Evolutionary conservation across 2,113 vertebrate species (phyloP).

Genomic region (Rhinolophus ferrumequinum): DNA sequence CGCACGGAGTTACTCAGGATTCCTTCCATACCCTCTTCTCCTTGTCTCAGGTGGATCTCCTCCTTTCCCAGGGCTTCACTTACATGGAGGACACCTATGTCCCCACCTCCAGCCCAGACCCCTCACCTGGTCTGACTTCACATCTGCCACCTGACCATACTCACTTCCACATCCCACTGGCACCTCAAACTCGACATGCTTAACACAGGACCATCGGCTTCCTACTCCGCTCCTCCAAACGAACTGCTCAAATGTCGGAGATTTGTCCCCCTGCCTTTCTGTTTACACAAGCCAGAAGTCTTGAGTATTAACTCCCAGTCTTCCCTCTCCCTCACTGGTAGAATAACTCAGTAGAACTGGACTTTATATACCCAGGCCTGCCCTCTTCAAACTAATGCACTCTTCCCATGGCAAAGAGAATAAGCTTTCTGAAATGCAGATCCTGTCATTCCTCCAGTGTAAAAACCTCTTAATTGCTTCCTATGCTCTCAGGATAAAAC

Average conservation of each 20-base stretch:
- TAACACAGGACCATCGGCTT: neutral
- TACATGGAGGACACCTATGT: neutral
- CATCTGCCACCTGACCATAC: neutral
- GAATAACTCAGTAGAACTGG: neutral
- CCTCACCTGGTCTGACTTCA: neutral
- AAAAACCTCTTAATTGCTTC: conserved; percentile 25
- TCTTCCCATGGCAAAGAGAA: neutral
- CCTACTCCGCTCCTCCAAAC: neutral
- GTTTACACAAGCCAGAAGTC: neutral
- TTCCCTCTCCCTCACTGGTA: neutral
- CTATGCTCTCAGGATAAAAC: neutral
- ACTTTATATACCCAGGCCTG: neutral
- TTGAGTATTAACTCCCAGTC: neutral
- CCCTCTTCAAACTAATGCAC: neutral
- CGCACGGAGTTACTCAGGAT: neutral
- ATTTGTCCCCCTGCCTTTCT: neutral
- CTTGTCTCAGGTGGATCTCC: neutral
- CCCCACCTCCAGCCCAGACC: neutral
- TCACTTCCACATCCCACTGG: neutral
- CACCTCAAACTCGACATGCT: neutral
- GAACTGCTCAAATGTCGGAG: neutral
- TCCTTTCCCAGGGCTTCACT: neutral
- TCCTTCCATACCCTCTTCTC: neutral
- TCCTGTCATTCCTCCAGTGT: neutral
- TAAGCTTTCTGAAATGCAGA: neutral